These are phyloP conservation scores for Microctonus aethiopoides DNA, from an alignment of 2,888 invertebrate genomes.

Conservation along the genomic window DNA sequence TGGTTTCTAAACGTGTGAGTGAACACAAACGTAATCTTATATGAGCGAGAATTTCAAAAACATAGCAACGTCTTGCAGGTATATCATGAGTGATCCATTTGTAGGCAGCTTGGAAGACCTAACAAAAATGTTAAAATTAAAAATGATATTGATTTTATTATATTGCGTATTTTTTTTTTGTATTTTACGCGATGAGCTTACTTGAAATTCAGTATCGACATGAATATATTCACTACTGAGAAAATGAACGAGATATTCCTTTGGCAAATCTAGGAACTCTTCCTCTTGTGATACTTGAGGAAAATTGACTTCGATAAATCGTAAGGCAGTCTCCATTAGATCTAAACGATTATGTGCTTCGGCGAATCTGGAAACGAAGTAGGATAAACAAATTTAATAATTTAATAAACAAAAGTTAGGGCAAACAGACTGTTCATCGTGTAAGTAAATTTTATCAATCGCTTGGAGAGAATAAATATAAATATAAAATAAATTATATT, in stretches of 20 bases:
- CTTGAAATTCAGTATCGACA: constrained; percentile 91
- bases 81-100: constrained; percentile 89
- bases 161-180: no score
- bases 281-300: constrained; percentile 83
- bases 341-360: constrained; percentile 87
- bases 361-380: constrained; percentile 76
- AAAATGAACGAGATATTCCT: constrained; percentile 80
- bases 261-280: constrained; percentile 86
- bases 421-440: not conserved
- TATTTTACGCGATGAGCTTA: constrained; percentile 53
- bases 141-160: no score
- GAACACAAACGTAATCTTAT: constrained; percentile 87
- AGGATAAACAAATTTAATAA: not conserved
- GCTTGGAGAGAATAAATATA: no score
- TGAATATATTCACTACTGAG: constrained; percentile 87
- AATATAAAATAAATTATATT: no score
- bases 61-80: constrained; percentile 79
- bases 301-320: constrained; percentile 88
- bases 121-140: no score
- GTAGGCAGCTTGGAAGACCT: constrained; percentile 87
- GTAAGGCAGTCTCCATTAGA: constrained; percentile 80
- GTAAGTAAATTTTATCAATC: no score
- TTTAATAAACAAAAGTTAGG: not conserved
- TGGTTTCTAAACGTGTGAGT: constrained; percentile 80
- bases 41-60: constrained; percentile 86